Conservation (phyloP, 2,888 invertebrate species). For the Dexiosoma caninum region DNA sequence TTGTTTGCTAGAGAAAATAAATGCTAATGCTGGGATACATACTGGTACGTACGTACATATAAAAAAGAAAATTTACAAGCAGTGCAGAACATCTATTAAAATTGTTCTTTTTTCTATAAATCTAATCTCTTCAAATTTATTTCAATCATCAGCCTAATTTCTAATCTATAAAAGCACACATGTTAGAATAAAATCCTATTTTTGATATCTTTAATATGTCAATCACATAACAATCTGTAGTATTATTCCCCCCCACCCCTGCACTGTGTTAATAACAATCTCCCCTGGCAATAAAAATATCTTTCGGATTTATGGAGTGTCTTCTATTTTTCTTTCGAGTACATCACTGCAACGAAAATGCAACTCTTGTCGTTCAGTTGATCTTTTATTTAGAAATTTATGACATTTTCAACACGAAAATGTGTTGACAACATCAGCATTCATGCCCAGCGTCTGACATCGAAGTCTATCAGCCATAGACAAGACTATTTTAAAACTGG, state of each 20-base stretch:
- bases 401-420: conserved; percentile 59
- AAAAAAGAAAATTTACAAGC: too few relatives aligned
- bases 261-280: neutral
- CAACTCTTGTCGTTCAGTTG: neutral
- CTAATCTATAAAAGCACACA: neutral
- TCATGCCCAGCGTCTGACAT: conserved; percentile 16
- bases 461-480: conserved; percentile 48
- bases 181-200: neutral
- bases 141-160: conserved; percentile 43
- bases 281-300: neutral
- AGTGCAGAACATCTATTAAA: too few relatives aligned
- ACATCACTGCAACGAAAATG: neutral
- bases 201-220: conserved; percentile 31
- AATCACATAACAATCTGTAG: conserved; percentile 45
- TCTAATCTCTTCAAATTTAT: conserved; percentile 1
- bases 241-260: neutral
- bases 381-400: conserved; percentile 50
- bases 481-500: conserved; percentile 60
- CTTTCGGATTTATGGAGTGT: neutral
- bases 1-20: too few relatives aligned
- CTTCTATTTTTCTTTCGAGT: too few relatives aligned
- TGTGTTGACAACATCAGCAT: conserved; percentile 59
- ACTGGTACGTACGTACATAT: too few relatives aligned
- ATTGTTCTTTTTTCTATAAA: too few relatives aligned
- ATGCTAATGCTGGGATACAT: too few relatives aligned